Base-by-base conservation (phyloP, 2,888 invertebrate genomes). In the Apotomis turbidana region DNA sequence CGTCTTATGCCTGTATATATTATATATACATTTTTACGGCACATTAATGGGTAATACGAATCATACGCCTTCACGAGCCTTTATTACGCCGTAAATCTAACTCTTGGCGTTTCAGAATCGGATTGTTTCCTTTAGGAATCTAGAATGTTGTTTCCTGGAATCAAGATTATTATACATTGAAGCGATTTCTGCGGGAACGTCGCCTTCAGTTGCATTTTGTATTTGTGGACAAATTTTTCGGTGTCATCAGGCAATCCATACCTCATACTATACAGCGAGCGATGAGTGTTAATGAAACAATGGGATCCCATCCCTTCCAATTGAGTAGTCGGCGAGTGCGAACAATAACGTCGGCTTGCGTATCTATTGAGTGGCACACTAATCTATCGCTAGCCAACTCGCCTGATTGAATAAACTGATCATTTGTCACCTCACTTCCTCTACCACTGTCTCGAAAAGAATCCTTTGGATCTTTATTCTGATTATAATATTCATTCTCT, bases 1-100 rank as follows among this genome's bases (percentile, higher is more conserved):
- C 46, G 51, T 61, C 46, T 55, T 58, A 46, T 73, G 46, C 71
- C 54, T 68, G 49, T 63, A 73, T 74, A 70, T 76, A 78, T 75
- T 6, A 6, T 49, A 27, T 67, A 57, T 49, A 27, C 51, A 57
- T 57, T 58, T 76, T 76, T 74, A 74, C 76, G 70, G 73, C 70
- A 66, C 64, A 63, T 78, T 80, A 79, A 82, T 77, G 78, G 78
- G 76, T 75, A 76, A 78, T 78, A 75, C 76, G 73, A 78, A 81
- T 78, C 77, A 77, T 76, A 78, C 75, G 75, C 75, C 70, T 76
- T 75, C 75, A 77, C 78, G 75, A 62, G 76, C 76, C 76, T 77
- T 77, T 76, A 75, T 71, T 70, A 58, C 59, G 73, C 62, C 71
- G 77, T 80, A 78, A 81, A 79, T 76, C 69, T 69, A 61, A 73